Evolutionary conservation across 2,113 vertebrate genomes (phyloP), one percentile per base, ranked within the genome.

Genomic region (Tragelaphus strepsiceros): DNA sequence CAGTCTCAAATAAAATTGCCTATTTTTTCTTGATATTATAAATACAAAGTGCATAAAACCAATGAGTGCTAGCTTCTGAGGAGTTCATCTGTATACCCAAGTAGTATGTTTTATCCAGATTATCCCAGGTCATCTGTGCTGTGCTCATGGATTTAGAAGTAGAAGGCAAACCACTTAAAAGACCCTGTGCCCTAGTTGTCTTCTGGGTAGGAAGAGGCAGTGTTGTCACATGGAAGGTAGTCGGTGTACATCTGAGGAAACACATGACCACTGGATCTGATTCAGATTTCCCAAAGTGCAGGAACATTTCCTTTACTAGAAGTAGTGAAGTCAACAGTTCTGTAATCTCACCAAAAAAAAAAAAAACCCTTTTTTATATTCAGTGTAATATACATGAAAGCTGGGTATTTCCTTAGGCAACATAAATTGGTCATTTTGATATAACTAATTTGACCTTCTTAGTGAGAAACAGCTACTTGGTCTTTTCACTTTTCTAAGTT

Each of bases 391-490:
- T 78, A 74, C 35, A 82, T 94, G 39, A 93, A 91, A 97, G 13
- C 26, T 85, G 58, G 7, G 6, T 67, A 90, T 95, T 96, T 96
- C 93, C 85, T 71, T 84, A 58, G 84, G 88, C 56, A n/a, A 92
- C 87, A 96, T 49, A 84, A 94, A 94, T 39, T 61, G 90, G 51
- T 80, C 28, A 84, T 62, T 90, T 97, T 53, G 71, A 74, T 67
- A 15, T 67, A 91, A 35, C n/a, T 86, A 56, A 59, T 84, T 83
- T 84, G 85, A 90, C 15, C 49, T 88, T 87, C 46, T 51, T 85
- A 74, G 32, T 85, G 53, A 91, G 30, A 89, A 93, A 77, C 24
- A 54, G 39, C 2, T 46, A 49, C 26, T 32, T 80, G 17, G 19
- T 46, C 22, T 95, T 84, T 90, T 78, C 22, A 83, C 7, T 59